Evolutionary conservation across 2,888 invertebrate genomes (phyloP), one percentile per base, ranked within the genome.

Genomic region (Petrolisthes manimaculis): DNA sequence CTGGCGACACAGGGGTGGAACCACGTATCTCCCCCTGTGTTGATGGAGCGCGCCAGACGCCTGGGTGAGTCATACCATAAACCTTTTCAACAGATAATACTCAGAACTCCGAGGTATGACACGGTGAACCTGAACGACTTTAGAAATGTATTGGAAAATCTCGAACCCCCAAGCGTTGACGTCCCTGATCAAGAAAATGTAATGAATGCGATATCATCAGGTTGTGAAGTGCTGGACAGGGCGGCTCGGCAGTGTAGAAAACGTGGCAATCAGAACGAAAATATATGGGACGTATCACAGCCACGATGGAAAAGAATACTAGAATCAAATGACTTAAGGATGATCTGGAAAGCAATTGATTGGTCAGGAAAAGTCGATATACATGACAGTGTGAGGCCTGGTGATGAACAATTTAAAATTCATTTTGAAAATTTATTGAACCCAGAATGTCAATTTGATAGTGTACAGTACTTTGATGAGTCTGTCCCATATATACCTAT

Each of bases 271-370:
- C 74, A 12, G 9, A 8, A 12, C 12, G 74, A 74, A 12, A 74
- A 37, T 24, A 74, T 37, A 74, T 21, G 74, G 74, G 74, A 74
- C 24, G 74, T 74, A 74, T 21, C 74, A 74, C n/a, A 74, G 74
- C 24, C 74, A 12, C 74, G 74, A 18, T 71, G 71, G 71, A 21
- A 71, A 71, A 71, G 71, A 21, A n/a, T 71, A 71, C 71, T 71
- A n/a, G 21, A 71, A n/a, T n/a, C 71, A 21, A 71, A 71, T 14
- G 71, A 71, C 71, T 71, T 37, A 74, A 74, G 8, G 24, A 21
- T 21, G 12, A 12, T 12, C 37, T 24, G 74, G 24, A 24, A 74
- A n/a, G n/a, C n/a, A n/a, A n/a, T n/a, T n/a, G n/a, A n/a, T n/a
- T n/a, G n/a, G n/a, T n/a, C n/a, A n/a, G 74, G 74, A 5, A 74